phyloP scores from a whole-genome alignment of 2,888 invertebrate genomes.

The Diaphora mendica region DNA sequence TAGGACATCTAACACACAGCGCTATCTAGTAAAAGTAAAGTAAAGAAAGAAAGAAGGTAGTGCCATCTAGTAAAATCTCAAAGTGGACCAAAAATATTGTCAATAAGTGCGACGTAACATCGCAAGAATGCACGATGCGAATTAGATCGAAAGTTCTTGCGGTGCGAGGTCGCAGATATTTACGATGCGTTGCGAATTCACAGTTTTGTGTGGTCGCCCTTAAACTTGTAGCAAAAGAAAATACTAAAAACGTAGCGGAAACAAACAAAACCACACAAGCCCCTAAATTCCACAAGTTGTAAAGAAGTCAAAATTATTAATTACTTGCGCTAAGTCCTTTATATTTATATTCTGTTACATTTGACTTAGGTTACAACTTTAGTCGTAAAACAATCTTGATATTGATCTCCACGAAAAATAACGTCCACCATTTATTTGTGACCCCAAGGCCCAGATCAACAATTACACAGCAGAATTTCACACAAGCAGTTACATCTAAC shows the following conservation, averaged over 20 bases:
- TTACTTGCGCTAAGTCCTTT: not conserved
- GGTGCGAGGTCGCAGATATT: no score
- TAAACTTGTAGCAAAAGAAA: no score
- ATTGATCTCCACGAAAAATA: constrained; percentile 11
- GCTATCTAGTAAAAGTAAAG: no score
- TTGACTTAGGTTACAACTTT: constrained; percentile 5
- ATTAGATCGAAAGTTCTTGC: no score
- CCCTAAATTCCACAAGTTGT: not conserved
- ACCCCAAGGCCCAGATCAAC: constrained; percentile 17
- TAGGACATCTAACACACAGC: no score
- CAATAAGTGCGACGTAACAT: no score
- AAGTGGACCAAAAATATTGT: no score
- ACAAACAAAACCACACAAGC: not conserved
- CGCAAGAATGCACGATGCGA: no score
- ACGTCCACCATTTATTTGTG: constrained; percentile 19
- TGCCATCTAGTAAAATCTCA: no score
- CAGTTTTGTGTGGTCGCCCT: no score
- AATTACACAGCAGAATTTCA: constrained; percentile 26
- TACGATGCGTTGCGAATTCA: no score
- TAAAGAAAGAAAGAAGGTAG: no score
- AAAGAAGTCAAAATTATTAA: not conserved
- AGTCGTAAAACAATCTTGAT: constrained; percentile 11
- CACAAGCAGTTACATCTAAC: constrained; percentile 40
- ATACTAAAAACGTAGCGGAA: not conserved
- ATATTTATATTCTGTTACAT: not conserved